Evolutionary conservation across 2,797 vertebrate species (phyloP).

Genomic region (Gastrophryne carolinensis): DNA sequence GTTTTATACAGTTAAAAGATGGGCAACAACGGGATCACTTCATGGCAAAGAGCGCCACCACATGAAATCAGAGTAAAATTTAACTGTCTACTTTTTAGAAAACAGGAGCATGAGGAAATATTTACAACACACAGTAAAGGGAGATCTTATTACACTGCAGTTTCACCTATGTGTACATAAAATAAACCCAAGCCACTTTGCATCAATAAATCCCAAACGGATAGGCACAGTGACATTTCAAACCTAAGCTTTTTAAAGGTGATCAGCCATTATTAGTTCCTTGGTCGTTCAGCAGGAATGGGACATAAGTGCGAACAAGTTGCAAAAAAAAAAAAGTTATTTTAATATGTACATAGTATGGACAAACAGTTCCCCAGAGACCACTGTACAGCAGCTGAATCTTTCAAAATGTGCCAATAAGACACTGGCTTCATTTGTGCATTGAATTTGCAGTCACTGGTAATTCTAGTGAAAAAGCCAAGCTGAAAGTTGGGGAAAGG

Average conservation of each 20-base stretch:
- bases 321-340: constrained; percentile 70
- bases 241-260: constrained; percentile 1
- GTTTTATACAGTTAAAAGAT: not conserved
- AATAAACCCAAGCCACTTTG: not conserved
- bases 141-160: too few relatives aligned
- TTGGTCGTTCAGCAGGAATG: constrained; percentile 60
- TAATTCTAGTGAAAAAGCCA: constrained; percentile 50
- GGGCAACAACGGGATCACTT: not conserved
- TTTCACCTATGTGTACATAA: not conserved
- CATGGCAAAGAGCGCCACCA: not conserved
- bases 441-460: constrained; percentile 64
- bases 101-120: not conserved
- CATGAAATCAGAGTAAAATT: not conserved
- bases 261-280: constrained; percentile 57
- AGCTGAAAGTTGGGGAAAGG: constrained; percentile 49
- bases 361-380: constrained; percentile 71
- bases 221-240: not conserved
- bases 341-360: constrained; percentile 75
- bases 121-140: not conserved
- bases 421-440: constrained; percentile 66
- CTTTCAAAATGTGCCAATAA: constrained; percentile 75
- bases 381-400: constrained; percentile 72
- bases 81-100: not conserved
- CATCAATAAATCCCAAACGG: not conserved
- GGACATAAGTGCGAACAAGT: constrained; percentile 70